A percentile compares a stretch with the other conserved stretches of the same genome.
phyloP scores from a whole-genome alignment of 1,140 invertebrate species.

The Drosophila tsacasi region DNA sequence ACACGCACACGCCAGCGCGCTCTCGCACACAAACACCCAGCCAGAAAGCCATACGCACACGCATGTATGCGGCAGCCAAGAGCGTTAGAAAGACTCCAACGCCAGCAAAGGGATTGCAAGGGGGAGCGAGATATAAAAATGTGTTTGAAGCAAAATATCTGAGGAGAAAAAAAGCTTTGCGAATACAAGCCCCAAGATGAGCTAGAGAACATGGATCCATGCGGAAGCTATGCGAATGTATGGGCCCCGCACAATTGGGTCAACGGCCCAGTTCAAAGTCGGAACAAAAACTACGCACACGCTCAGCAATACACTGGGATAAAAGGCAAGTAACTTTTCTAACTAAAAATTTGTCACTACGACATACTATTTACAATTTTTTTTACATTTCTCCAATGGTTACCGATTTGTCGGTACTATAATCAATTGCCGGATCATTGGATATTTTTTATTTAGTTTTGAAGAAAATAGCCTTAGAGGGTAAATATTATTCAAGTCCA shows the following conservation, averaged over 20 bases:
- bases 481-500: no score
- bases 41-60: constrained; percentile 23
- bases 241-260: constrained; percentile 51
- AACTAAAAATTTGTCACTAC: not conserved
- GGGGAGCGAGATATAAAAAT: constrained; percentile 25
- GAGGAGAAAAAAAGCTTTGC: constrained; percentile 8
- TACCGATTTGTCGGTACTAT: no score
- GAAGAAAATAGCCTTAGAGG: no score
- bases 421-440: no score
- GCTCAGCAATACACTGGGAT: not conserved
- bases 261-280: constrained; percentile 74
- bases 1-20: constrained; percentile 22
- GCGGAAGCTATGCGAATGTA: constrained; percentile 31
- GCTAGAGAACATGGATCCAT: constrained; percentile 12
- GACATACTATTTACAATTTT: not conserved
- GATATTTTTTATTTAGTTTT: no score
- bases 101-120: constrained; percentile 15
- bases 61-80: constrained; percentile 39
- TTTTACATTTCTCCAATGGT: no score
- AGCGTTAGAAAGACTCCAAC: constrained; percentile 29
- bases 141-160: constrained; percentile 27
- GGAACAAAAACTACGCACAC: constrained; percentile 1
- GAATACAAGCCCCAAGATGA: constrained; percentile 9
- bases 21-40: constrained; percentile 20
- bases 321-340: not conserved